These are phyloP conservation scores for Ptyas mucosa DNA, from an alignment of 2,113 vertebrate genomes.

Conservation along the genomic window DNA sequence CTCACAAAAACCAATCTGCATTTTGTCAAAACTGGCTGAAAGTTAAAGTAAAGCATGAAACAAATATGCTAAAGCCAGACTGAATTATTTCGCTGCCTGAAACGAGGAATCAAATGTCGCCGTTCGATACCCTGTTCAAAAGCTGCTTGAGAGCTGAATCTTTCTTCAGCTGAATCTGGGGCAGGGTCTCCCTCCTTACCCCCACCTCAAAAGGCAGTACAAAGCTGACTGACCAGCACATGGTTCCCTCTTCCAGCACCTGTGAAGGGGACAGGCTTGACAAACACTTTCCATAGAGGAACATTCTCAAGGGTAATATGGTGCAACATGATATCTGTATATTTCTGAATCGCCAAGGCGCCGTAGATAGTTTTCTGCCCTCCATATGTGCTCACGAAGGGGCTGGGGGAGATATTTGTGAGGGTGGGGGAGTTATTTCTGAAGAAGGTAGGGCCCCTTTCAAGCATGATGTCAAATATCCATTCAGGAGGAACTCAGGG, in stretches of 20 bases:
- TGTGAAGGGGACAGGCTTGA: background rate
- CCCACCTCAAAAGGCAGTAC: background rate
- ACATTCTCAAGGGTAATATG: background rate
- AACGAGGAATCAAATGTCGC: background rate
- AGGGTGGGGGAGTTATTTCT: background rate
- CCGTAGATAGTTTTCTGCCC: background rate
- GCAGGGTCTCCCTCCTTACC: background rate
- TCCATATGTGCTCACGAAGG: background rate
- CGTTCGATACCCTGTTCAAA: background rate
- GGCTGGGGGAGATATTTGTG: background rate
- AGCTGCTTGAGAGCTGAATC: background rate
- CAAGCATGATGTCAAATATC: background rate
- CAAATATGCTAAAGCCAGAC: background rate
- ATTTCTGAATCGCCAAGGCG: background rate
- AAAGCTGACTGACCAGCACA: background rate
- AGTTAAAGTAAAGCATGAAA: background rate
- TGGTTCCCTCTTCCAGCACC: background rate
- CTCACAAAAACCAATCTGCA: background rate
- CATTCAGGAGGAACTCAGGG: background rate
- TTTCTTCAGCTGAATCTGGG: background rate
- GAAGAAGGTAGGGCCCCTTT: background rate
- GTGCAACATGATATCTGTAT: background rate
- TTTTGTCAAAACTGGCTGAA: background rate
- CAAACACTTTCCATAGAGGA: background rate
- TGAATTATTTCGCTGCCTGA: background rate